Base-by-base conservation (phyloP, 2,113 vertebrate species). In the Leiothrix lutea region DNA sequence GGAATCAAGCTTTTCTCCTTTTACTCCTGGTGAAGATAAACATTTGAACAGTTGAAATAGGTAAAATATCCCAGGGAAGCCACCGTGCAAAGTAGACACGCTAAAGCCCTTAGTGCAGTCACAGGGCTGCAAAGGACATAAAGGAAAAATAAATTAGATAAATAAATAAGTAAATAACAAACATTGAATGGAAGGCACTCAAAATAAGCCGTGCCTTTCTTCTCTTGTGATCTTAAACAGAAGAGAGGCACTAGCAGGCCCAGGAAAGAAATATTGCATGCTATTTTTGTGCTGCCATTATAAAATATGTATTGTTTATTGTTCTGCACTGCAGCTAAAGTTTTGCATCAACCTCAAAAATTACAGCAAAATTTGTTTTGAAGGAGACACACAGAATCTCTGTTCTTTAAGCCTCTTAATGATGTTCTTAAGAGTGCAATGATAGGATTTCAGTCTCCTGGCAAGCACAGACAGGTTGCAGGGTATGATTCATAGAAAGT, bases 251-350 rank as follows among this genome's bases (percentile, higher is more conserved):
- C 78, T 38, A 78, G 47, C 72, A 92, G 66, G 56, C n/a, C 85
- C 53, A 36, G 58, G 84, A 96, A 97, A 97, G 91, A 97, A 97
- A 93, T 96, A 97, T 74, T 17, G 5, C 10, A 3, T 95, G 93
- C 95, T 98, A 98, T 98, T 98, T 97, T 97, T 98, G 91, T 79
- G 67, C 84, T 88, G 83, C 85, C 64, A 90, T 97, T 97, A 95
- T 97, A 95, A 96, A 96, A 96, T 96, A 97, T 96, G 94, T 92
- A 97, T 96, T 96, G 90, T 95, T 95, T 96, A 93, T 96, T 96
- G 86, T 87, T 88, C 97, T 97, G 95, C 93, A 83, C 67, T 94
- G 94, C 85, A 97, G 95, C 82, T 96, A 24, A 97, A 96, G 96
- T 97, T 97, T 97, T 96, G 88, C 97, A 93, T 95, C 92, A 95